Evolutionary conservation across 2,113 vertebrate genomes (phyloP).

Genomic region (Ranitomeya imitator): DNA sequence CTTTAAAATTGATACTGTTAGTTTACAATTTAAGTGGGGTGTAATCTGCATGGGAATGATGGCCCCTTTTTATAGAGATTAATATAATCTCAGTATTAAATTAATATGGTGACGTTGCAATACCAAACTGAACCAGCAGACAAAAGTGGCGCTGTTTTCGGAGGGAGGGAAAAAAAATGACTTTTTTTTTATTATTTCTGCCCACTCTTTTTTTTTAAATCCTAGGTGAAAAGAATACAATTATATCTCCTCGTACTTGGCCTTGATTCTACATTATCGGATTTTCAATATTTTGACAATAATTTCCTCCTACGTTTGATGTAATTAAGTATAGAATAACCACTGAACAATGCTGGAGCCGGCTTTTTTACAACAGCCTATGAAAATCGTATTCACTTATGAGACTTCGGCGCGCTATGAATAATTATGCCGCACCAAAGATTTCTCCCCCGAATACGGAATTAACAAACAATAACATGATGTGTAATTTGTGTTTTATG

Average conservation of each 20-base stretch:
- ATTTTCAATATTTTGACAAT: slow-evolving; percentile 22
- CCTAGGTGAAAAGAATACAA: background rate
- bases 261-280: slow-evolving; percentile 8
- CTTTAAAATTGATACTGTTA: no score
- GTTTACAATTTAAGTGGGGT: no score
- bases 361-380: background rate
- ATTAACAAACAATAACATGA: slow-evolving; percentile 44
- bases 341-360: slow-evolving; percentile 4
- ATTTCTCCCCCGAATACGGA: slow-evolving; percentile 24
- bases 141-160: background rate
- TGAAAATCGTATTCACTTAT: slow-evolving; percentile 13
- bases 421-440: slow-evolving; percentile 15
- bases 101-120: background rate
- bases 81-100: background rate
- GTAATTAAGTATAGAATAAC: slow-evolving; percentile 30
- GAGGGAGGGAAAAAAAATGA: no score
- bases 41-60: no score
- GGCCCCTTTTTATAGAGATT: no score
- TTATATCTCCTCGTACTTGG: background rate
- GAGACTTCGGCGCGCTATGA: slow-evolving; percentile 17
- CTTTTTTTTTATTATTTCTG: background rate
- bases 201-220: background rate
- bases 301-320: slow-evolving; percentile 11
- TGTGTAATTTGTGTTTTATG: slow-evolving; percentile 32
- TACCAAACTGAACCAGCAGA: background rate